Base-by-base conservation (phyloP, 1,140 invertebrate genomes). In the Eupeodes corollae region DNA sequence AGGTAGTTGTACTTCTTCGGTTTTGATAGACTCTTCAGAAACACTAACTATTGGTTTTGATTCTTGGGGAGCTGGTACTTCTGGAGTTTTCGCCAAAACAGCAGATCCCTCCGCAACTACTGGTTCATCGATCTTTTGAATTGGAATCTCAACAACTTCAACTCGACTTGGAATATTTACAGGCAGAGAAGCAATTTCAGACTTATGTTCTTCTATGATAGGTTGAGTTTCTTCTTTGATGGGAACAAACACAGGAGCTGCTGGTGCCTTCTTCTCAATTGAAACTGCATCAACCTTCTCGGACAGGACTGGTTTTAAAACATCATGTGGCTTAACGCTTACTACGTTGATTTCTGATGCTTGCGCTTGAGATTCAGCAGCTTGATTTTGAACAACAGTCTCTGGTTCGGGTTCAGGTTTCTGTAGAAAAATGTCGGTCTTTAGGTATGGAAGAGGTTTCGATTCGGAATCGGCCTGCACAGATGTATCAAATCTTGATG, bases 161-260 rank as follows among this genome's bases (percentile, higher is more conserved):
- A 42, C 21, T 26, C 12, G 13, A 26, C 21, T 26, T 26, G 21
- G 21, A 5, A 26, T 42, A 15, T 13, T 13, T 42, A 5, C 40
- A 8, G 13, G 35, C 35, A 37, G 13, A 5, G 15, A 5, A 6
- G 35, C 13, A n/a, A n/a, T 37, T 43, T 26, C 6, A 11, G 12
- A 14, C 13, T 46, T 12, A 38, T 35, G 33, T 34, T 33, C 18
- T 2, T 2, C 12, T 34, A 13, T 37, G n/a, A n/a, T 40, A 34
- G 26, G 6, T 47, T 44, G 3, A 38, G 37, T 6, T 26, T 35
- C 18, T 54, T 46, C 33, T 43, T 35, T 1, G 48, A 43, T 2
- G 53, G 51, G 11, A 31, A 26, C 11, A 37, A 11, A 8, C 46
- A 26, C 18, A 54, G 42, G 15, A 46, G 42, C 5, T 50, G 50